Conservation (phyloP, 2,888 invertebrate genomes). For the Antheraea yamamai region DNA sequence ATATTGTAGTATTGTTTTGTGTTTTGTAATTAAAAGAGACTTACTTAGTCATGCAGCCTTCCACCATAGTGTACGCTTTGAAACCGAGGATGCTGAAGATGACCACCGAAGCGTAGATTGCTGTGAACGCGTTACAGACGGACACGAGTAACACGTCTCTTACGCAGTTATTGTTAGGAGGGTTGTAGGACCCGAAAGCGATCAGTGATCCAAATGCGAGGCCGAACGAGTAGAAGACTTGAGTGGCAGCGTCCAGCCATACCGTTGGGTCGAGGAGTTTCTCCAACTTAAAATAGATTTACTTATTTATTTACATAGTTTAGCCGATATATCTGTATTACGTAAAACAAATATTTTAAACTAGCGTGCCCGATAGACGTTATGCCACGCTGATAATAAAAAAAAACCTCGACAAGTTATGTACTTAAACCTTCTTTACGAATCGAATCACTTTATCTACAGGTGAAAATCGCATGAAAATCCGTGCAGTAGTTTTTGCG, state of each 20-base stretch:
- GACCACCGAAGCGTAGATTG: slow-evolving; percentile 96
- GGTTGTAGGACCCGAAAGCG: slow-evolving; percentile 97
- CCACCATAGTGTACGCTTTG: slow-evolving; percentile 95
- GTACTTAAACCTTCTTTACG: no score
- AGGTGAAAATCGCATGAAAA: no score
- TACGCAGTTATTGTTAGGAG: slow-evolving; percentile 96
- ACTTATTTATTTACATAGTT: no score
- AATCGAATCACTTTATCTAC: no score
- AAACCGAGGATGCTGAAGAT: slow-evolving; percentile 97
- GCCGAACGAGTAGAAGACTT: slow-evolving; percentile 98
- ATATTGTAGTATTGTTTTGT: no score
- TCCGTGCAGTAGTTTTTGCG: no score
- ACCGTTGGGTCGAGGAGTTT: slow-evolving; percentile 93
- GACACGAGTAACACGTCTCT: slow-evolving; percentile 95
- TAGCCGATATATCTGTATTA: no score
- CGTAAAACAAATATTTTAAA: no score
- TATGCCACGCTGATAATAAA: no score
- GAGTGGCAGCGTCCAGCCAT: slow-evolving; percentile 98
- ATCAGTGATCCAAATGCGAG: slow-evolving; percentile 97
- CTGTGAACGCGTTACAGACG: slow-evolving; percentile 95
- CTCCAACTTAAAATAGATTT: slow-evolving; percentile 84
- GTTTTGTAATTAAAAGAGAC: slow-evolving; percentile 31
- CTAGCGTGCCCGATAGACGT: no score
- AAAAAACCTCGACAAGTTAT: no score
- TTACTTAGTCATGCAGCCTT: slow-evolving; percentile 87